These are phyloP conservation scores for Leptopterna dolabrata DNA, from an alignment of 2,888 invertebrate genomes.

Conservation along the genomic window DNA sequence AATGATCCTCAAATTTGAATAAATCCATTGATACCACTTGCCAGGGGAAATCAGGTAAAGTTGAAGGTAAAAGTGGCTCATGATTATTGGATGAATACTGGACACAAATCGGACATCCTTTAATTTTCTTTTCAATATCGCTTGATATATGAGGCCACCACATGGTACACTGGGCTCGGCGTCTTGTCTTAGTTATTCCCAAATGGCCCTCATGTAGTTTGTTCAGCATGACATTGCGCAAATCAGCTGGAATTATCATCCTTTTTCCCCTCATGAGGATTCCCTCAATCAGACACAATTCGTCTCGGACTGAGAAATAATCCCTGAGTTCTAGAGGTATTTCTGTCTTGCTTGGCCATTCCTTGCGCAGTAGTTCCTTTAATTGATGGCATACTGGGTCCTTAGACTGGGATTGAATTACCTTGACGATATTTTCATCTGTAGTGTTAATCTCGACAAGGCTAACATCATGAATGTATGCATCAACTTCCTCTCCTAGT, in stretches of 20 bases:
- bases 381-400: neutral
- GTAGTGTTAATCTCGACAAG: neutral
- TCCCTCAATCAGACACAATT: neutral
- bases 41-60: constrained; percentile 10
- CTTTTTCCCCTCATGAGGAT: neutral
- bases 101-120: too few species aligned
- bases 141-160: constrained; percentile 44
- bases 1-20: neutral
- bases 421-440: neutral
- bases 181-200: neutral
- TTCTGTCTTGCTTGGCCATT: constrained; percentile 12
- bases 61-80: constrained; percentile 36
- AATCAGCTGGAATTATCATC: neutral
- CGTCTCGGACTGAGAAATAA: neutral
- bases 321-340: neutral
- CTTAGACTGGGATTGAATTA: neutral
- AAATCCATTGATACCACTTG: neutral
- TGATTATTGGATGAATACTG: too few species aligned
- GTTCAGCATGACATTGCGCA: neutral
- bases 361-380: neutral
- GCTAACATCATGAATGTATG: neutral
- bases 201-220: neutral
- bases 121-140: too few species aligned
- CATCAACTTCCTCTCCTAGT: neutral
- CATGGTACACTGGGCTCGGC: constrained; percentile 16